Evolutionary conservation across 1,140 invertebrate genomes (phyloP).

Genomic region (Ptiloglossa arizonensis): DNA sequence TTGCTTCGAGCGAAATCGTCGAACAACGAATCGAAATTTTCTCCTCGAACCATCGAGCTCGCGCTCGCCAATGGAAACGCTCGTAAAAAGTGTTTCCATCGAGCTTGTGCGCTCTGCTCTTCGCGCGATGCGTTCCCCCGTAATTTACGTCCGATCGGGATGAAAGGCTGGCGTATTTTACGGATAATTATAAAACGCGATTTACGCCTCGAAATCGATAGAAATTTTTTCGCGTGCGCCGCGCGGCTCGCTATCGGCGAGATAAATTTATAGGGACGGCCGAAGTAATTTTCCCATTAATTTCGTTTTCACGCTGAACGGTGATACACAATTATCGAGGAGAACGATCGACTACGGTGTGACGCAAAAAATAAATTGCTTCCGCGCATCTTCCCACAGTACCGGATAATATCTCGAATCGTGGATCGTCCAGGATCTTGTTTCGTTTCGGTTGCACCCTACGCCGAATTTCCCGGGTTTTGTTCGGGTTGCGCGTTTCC

Average conservation of each 20-base stretch:
- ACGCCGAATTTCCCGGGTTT: conserved; percentile 33
- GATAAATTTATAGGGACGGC: not conserved
- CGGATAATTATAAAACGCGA: too few relatives aligned
- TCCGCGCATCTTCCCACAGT: not conserved
- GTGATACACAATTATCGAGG: not conserved
- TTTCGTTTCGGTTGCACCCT: conserved; percentile 28
- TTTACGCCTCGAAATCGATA: not conserved
- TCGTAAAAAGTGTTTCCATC: too few relatives aligned
- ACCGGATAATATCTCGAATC: not conserved
- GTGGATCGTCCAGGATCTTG: conserved; percentile 20
- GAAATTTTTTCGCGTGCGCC: not conserved
- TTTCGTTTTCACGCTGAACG: too few relatives aligned
- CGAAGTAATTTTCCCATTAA: too few relatives aligned
- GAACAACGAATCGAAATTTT: conserved; percentile 26
- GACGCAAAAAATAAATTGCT: not conserved
- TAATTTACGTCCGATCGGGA: too few relatives aligned
- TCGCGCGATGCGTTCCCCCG: too few relatives aligned
- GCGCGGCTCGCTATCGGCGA: not conserved
- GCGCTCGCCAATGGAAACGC: too few relatives aligned
- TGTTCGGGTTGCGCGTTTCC: conserved; percentile 33
- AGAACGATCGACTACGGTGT: not conserved
- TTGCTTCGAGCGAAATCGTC: not conserved
- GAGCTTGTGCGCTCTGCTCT: too few relatives aligned
- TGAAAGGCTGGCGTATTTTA: too few relatives aligned
- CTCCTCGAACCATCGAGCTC: too few relatives aligned